Percentiles rank a stretch among this genome's conserved stretches.
phyloP scores from a whole-genome alignment of 2,888 invertebrate species.

The Drosophila anceps region DNA sequence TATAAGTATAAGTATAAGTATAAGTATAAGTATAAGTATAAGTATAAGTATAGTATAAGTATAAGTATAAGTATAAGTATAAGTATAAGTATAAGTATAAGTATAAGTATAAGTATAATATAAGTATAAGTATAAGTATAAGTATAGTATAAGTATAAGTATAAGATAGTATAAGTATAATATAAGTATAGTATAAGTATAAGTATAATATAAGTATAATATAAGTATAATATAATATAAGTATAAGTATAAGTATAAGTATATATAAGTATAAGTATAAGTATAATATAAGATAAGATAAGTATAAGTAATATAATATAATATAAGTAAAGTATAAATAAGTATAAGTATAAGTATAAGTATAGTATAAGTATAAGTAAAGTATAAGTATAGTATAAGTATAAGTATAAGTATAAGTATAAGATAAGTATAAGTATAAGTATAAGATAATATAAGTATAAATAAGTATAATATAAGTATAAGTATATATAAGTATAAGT shows the following conservation, averaged over 20 bases:
- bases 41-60: constrained; percentile 15
- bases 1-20: constrained; percentile 10
- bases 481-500: too few species aligned
- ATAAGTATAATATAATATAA: constrained; percentile 16
- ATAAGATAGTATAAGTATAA: constrained; percentile 14
- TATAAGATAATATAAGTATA: too few species aligned
- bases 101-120: constrained; percentile 10
- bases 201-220: constrained; percentile 16
- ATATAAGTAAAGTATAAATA: constrained; percentile 14
- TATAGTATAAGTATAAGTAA: constrained; percentile 13
- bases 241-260: constrained; percentile 12
- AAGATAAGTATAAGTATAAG: too few species aligned
- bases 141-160: constrained; percentile 14
- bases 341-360: constrained; percentile 13
- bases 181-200: constrained; percentile 13
- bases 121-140: constrained; percentile 11
- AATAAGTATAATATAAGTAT: too few species aligned
- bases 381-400: constrained; percentile 9
- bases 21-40: constrained; percentile 16
- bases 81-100: constrained; percentile 12
- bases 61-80: constrained; percentile 4
- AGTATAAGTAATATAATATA: constrained; percentile 12
- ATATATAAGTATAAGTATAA: constrained; percentile 10
- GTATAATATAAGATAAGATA: constrained; percentile 12
- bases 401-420: constrained; percentile 1